Evolutionary conservation across 2,113 vertebrate genomes (phyloP).

Genomic region (Zeus faber): DNA sequence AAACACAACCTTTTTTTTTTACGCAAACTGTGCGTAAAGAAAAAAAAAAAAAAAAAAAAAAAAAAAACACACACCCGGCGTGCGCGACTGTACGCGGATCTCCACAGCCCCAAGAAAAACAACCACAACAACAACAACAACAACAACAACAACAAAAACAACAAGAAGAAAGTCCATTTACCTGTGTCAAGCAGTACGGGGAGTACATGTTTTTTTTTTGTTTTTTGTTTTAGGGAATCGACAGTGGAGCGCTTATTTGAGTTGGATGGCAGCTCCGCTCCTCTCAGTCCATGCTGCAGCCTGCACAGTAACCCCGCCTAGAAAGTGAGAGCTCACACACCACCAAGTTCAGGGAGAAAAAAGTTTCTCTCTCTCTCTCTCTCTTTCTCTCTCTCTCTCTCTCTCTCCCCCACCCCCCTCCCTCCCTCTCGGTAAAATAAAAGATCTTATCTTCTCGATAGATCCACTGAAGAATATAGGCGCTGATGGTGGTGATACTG

Average conservation of each 20-base stretch:
- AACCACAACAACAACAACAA: too few relatives aligned
- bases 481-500: too few relatives aligned
- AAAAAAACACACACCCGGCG: too few relatives aligned
- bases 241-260: constrained; percentile 65
- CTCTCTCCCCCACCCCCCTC: not conserved
- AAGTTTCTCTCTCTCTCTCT: constrained; percentile 42
- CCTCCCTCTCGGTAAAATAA: too few relatives aligned
- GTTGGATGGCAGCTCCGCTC: constrained; percentile 75
- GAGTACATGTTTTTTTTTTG: constrained; percentile 77
- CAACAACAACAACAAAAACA: constrained; percentile 22
- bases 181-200: constrained; percentile 84
- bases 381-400: not conserved
- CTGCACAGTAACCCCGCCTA: constrained; percentile 81
- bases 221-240: too few relatives aligned
- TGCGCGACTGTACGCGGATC: too few relatives aligned
- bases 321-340: constrained; percentile 80
- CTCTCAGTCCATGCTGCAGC: constrained; percentile 76
- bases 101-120: too few relatives aligned
- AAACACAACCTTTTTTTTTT: too few relatives aligned
- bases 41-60: too few relatives aligned
- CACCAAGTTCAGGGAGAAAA: constrained; percentile 69
- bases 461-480: too few relatives aligned
- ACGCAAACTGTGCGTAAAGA: too few relatives aligned
- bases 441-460: not conserved
- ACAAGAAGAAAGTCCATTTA: constrained; percentile 62